Base-by-base conservation (phyloP, 1,140 invertebrate species). In the Telenomus remus region DNA sequence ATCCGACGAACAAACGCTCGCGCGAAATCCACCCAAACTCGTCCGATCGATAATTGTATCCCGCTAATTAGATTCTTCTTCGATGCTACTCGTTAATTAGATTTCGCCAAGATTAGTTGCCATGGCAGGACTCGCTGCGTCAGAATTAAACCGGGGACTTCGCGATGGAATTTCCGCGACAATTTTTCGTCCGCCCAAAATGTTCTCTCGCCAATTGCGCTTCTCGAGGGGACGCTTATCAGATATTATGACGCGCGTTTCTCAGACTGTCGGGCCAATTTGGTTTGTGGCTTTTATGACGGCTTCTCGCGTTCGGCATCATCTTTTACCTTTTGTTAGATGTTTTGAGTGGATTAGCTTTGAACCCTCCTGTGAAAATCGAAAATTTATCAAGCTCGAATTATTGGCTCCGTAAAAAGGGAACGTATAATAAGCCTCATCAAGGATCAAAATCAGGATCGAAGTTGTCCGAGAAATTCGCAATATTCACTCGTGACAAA, bases 51-150 rank as follows among this genome's bases (percentile, higher is more conserved):
- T 78, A 78, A 78, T 74, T 74, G 71, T 78, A 78, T 75, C 55
- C 59, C 42, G 71, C 76, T 79, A 79, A 79, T 79, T 79, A 78
- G 76, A 78, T 78, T 78, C 71, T 75, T 74, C 71, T 70, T 68
- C 66, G 66, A 74, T 71, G 66, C 66, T 65, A 71, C 65, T 71
- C 66, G 76, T 74, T 78, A 78, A 78, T 78, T 78, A 75, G 71
- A 78, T 78, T 78, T 61, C 63, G 51, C 57, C 14, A 71, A 65
- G 66, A 74, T 74, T 74, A 68, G 71, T 78, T 56, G 65, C 65
- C 57, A 46, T 16, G 51, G 37, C 13, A 12, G 35, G 65, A 37
- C 42, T 39, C 55, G 47, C 56, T 59, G 43, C 54, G 34, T 12
- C 10, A 8, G 33, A 50, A 72, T 72, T 72, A 64, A 72, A 65